Evolutionary conservation across 1,140 invertebrate species (phyloP), one percentile per base, ranked within the genome.

Genomic region (Diachasma alloeum): DNA sequence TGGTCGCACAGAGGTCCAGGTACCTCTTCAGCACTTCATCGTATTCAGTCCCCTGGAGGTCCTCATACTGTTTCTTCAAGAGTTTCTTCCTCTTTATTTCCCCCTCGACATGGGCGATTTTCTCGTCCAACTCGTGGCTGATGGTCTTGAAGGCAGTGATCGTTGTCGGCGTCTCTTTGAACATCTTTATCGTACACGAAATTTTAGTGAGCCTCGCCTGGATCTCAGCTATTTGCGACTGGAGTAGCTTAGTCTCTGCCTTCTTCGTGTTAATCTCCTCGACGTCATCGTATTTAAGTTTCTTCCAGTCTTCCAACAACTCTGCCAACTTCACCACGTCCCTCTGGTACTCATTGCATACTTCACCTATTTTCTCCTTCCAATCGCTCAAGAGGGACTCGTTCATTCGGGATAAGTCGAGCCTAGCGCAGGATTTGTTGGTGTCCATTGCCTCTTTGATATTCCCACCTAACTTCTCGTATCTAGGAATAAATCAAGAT

Each of bases 301-400:
- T 42, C 39, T 76, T 80, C 86, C 86, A 87, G 36, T 81, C 77
- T 4, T 78, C 69, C 1, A 87, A 68, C 19, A 84, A 44, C 46
- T 80, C 78, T 10, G 10, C 36, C 36, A 71, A 81, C 36, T 81
- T 79, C 4, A 77, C 0, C 19, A 86, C 72, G 66, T 86, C 79
- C 39, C 37, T 75, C 71, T 83, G 74, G 67, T 82, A 85, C 24
- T 83, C 80, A 11, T 53, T n/a, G 66, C 77, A 84, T 3, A 85
- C 56, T 77, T 86, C 81, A n/a, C 84, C 81, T 11, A 84, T 81
- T 77, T 85, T 85, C 70, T 83, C 80, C 53, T 83, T 84, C 84
- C 86, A 87, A 44, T 82, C 74, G 10, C 82, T n/a, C 72, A 78
- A 44, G 63, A 82, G 73, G 5, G 79, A 44, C 13, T 83, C 82